Base-by-base conservation (phyloP, 2,113 vertebrate genomes). In the Gymnocephalus cernua region DNA sequence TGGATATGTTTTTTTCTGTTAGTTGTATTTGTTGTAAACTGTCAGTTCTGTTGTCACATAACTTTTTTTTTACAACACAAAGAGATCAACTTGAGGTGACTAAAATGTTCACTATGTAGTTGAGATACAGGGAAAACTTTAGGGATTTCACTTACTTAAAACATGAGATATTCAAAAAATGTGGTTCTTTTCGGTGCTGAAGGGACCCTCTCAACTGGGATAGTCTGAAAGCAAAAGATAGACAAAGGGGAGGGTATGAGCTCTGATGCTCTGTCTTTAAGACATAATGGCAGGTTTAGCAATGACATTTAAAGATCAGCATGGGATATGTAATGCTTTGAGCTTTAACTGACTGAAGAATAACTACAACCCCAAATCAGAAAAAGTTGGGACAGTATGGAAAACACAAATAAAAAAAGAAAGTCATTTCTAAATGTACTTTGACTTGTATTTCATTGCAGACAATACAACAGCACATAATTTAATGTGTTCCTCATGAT, bases 241-340 rank as follows among this genome's bases (percentile, higher is more conserved):
- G 74, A 6, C 2, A 27, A 47, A 16, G 3, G 15, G 21, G 41
- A 56, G 21, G 38, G 18, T n/a, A 41, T 47, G 29, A 3, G 11
- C 44, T 63, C 6, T 2, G 57, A 21, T 58, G 16, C 4, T 50
- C 25, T 21, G 25, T n/a, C 45, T 54, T 54, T 54, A 23, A 47
- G 32, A 41, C n/a, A 38, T 48, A 56, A 62, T 54, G 48, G 56
- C 25, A 48, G 41, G 21, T 73, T 73, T n/a, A 65, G 27, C 27
- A 19, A 41, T 80, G 53, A 21, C 62, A 74, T 66, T 80, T 66
- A 48, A 74, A 66, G 54, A 44, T 41, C 32, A 66, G 45, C 18
- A 44, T 29, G 14, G 19, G 21, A 72, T 57, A n/a, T 50, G 16
- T 51, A 45, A 80, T 47, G 54, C 18, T 58, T 41, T 27, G n/a